A percentile compares a stretch with the other conserved stretches of the same genome.
phyloP scores from a whole-genome alignment of 1,140 invertebrate genomes.

The Papilio machaon region DNA sequence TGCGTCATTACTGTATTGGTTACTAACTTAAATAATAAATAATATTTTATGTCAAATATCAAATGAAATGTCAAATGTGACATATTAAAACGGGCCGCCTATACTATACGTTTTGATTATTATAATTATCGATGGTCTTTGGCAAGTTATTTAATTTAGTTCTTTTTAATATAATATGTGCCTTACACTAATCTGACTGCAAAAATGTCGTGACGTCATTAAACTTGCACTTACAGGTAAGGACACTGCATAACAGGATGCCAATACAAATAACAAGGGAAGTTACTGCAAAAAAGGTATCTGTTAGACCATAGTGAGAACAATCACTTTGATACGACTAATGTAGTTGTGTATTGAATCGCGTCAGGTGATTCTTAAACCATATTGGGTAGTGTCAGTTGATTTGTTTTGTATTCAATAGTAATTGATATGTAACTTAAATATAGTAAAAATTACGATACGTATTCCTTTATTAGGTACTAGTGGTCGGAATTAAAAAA shows the following conservation, averaged over 20 bases:
- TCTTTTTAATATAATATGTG: too few relatives aligned
- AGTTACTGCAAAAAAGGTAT: slow-evolving; percentile 5
- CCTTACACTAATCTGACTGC: not conserved
- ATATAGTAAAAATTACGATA: too few relatives aligned
- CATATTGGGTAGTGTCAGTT: not conserved
- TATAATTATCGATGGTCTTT: not conserved
- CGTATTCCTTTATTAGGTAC: too few relatives aligned
- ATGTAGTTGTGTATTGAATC: not conserved
- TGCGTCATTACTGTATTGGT: too few relatives aligned
- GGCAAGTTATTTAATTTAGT: too few relatives aligned
- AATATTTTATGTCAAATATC: too few relatives aligned
- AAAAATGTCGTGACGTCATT: not conserved
- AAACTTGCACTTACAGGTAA: not conserved
- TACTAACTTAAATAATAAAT: too few relatives aligned
- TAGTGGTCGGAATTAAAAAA: too few relatives aligned
- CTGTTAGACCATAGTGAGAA: slow-evolving; percentile 3
- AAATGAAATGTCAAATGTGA: too few relatives aligned
- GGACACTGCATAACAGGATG: not conserved
- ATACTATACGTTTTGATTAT: too few relatives aligned
- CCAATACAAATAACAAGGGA: slow-evolving; percentile 4
- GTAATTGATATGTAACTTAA: too few relatives aligned
- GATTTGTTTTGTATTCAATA: too few relatives aligned
- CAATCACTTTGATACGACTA: not conserved
- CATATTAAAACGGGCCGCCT: not conserved
- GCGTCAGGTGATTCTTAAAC: slow-evolving; percentile 1